Base-by-base conservation (phyloP, 2,888 invertebrate species). In the Eledone cirrhosa region DNA sequence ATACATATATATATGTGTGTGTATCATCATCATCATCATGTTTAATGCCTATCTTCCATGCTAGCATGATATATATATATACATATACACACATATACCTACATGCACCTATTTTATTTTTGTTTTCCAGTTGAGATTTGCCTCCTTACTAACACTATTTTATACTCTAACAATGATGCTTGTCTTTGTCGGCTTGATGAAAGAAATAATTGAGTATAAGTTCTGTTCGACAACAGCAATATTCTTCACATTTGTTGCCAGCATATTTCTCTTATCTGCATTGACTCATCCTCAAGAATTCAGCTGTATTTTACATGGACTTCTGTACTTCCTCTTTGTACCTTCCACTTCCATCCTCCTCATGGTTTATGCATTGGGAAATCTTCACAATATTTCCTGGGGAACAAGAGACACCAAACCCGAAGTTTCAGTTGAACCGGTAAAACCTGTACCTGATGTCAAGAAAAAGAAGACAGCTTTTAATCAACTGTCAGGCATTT, bases 141-240 rank as follows among this genome's bases (percentile, higher is more conserved):
- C 99, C 4, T 97, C 97, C 91, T 95, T 99, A 85, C 91, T 99
- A 83, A 97, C 98, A 22, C 97, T 98, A 16, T 94, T 94, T 22
- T 99, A 99, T 91, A 97, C 98, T 48, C 93, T 99, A 92, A 95
- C 99, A 85, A 99, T 99, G 98, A 99, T 99, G 97, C 97, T 99
- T 83, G 99, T 99, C 41, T 96, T 99, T 85, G 98, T 99, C 77
- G 99, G 99, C 93, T 97, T 98, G 0, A 96, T 98, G 0, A 93
- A 98, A 48, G 98, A 99, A 91, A 94, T 99, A 87, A 96, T 97
- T 82, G 97, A 98, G 93, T 98, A 98, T 92, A 98, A 98, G 11
- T 79, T 85, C 72, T 88, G 98, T 78, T 98, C 98, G 31, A 98
- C 98, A 0, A 98, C 98, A 29, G 97, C 98, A 79, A 97, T 99